Evolutionary conservation across 1,140 invertebrate genomes (phyloP).

Genomic region (Ptiloglossa arizonensis): DNA sequence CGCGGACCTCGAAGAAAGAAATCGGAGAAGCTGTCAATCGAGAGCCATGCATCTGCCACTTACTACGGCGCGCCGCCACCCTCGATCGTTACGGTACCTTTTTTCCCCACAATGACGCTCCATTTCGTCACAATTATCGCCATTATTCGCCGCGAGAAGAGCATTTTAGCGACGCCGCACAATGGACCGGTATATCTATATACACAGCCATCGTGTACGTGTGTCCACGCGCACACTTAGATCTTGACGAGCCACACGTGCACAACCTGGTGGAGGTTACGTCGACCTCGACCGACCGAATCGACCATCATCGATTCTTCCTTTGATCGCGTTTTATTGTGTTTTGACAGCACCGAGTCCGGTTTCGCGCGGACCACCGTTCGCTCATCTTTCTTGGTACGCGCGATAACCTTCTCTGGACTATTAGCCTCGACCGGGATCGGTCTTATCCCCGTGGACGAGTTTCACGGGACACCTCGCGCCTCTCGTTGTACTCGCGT

Average conservation of each 20-base stretch:
- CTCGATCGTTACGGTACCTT: slow-evolving; percentile 70
- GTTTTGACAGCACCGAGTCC: slow-evolving; percentile 73
- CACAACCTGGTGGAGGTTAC: not conserved
- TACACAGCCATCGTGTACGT: not conserved
- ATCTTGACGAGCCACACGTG: no score
- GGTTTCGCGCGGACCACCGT: slow-evolving; percentile 61
- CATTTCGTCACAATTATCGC: slow-evolving; percentile 78
- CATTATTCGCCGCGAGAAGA: slow-evolving; percentile 72
- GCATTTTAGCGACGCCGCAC: slow-evolving; percentile 70
- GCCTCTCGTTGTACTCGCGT: not conserved
- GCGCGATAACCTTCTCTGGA: no score
- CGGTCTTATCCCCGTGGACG: slow-evolving; percentile 50
- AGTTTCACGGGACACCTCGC: slow-evolving; percentile 27
- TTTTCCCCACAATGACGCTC: slow-evolving; percentile 75
- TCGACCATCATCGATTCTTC: slow-evolving; percentile 57
- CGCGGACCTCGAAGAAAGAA: slow-evolving; percentile 57
- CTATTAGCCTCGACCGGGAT: slow-evolving; percentile 1
- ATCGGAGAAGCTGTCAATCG: slow-evolving; percentile 76
- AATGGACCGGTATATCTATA: slow-evolving; percentile 69
- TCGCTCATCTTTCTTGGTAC: no score
- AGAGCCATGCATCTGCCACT: slow-evolving; percentile 77
- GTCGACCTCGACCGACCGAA: slow-evolving; percentile 15
- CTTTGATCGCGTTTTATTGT: slow-evolving; percentile 74
- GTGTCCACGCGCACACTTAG: no score
- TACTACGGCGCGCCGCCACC: slow-evolving; percentile 65